Evolutionary conservation across 1,140 invertebrate genomes (phyloP).

Genomic region (Trypoxylus dichotomus): DNA sequence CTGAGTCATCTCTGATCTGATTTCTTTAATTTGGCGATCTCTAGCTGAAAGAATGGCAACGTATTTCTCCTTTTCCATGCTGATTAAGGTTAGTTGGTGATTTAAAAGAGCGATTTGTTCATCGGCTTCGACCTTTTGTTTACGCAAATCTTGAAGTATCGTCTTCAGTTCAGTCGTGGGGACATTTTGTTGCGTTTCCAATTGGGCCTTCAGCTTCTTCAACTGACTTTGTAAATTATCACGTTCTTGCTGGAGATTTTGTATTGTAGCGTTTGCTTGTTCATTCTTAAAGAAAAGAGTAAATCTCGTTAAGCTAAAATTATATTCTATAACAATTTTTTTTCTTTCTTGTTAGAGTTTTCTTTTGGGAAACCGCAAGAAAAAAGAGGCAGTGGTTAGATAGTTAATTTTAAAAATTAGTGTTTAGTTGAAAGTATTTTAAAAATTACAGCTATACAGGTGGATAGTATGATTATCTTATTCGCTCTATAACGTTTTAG

Average conservation of each 20-base stretch:
- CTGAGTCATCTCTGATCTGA: slow-evolving; percentile 48
- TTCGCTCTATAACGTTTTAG: too few relatives aligned
- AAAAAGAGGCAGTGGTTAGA: too few relatives aligned
- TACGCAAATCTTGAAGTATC: slow-evolving; percentile 43
- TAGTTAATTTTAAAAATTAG: too few relatives aligned
- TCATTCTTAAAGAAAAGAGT: not conserved
- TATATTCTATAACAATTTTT: too few relatives aligned
- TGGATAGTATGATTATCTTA: too few relatives aligned
- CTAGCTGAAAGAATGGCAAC: slow-evolving; percentile 45
- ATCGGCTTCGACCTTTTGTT: slow-evolving; percentile 40
- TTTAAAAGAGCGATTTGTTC: slow-evolving; percentile 41
- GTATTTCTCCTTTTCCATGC: slow-evolving; percentile 50
- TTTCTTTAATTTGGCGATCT: slow-evolving; percentile 49
- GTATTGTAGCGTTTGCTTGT: not conserved
- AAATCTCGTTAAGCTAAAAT: too few relatives aligned
- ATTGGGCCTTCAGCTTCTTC: slow-evolving; percentile 27
- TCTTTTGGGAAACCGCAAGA: too few relatives aligned
- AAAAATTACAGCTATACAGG: too few relatives aligned
- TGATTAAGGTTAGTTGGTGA: slow-evolving; percentile 44
- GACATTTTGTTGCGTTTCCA: slow-evolving; percentile 25
- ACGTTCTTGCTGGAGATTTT: slow-evolving; percentile 1
- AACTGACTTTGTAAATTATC: slow-evolving; percentile 18
- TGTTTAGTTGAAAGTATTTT: too few relatives aligned
- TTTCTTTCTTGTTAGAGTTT: too few relatives aligned
- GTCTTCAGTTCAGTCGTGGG: slow-evolving; percentile 35